phyloP scores from a whole-genome alignment of 1,140 invertebrate genomes.

The Chlorops oryzae region DNA sequence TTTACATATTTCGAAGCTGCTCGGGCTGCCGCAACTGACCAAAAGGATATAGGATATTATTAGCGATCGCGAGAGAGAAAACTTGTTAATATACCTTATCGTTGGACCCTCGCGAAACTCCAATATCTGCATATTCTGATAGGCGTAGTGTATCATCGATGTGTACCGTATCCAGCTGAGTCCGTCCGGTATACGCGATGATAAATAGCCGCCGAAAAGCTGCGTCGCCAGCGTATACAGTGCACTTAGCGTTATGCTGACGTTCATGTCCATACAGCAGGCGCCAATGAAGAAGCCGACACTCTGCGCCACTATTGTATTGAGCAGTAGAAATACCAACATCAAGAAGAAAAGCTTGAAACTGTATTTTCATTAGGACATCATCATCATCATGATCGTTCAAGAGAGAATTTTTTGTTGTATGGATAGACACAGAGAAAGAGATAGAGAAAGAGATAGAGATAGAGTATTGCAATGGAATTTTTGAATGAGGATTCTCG shows the following conservation, averaged over 20 bases:
- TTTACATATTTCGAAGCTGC: conserved; percentile 61
- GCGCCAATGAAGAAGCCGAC: conserved; percentile 80
- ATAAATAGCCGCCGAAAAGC: conserved; percentile 73
- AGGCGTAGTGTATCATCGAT: conserved; percentile 78
- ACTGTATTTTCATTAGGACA: conserved; percentile 31
- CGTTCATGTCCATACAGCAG: conserved; percentile 72
- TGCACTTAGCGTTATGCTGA: conserved; percentile 73
- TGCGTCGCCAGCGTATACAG: conserved; percentile 75
- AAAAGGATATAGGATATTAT: conserved; percentile 22
- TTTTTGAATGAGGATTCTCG: no score
- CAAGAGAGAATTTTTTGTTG: neutral
- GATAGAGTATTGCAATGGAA: neutral
- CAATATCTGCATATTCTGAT: conserved; percentile 79
- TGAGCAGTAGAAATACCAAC: conserved; percentile 67
- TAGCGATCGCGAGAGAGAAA: neutral
- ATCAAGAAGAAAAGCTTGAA: conserved; percentile 63
- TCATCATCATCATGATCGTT: no score
- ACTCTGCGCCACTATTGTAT: conserved; percentile 75
- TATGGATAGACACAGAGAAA: neutral
- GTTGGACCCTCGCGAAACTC: conserved; percentile 69
- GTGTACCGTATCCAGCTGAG: conserved; percentile 74
- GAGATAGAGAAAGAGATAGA: neutral
- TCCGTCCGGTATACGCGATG: conserved; percentile 70
- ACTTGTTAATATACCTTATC: conserved; percentile 56
- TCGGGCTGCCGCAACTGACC: conserved; percentile 59